Conservation (phyloP, 2,113 vertebrate species). For the Cichladusa arquata region DNA sequence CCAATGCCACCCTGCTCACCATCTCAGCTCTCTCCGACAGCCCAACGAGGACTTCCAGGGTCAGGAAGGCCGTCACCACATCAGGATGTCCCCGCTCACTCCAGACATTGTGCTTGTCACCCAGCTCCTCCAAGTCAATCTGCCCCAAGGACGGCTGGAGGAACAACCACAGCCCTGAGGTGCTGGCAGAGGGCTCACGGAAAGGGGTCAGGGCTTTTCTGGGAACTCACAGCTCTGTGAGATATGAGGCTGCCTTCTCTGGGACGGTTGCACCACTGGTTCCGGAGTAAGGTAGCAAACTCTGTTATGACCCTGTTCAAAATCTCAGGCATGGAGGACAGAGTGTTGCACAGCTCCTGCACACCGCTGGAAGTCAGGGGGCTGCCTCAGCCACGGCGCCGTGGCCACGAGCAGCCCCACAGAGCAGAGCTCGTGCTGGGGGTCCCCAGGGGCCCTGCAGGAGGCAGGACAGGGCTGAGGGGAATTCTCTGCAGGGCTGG, state of each 20-base stretch:
- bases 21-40: neutral
- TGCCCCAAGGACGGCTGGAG: neutral
- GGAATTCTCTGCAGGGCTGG: neutral
- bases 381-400: neutral
- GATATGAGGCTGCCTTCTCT: accelerated
- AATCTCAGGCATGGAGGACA: neutral
- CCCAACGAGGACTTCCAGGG: neutral
- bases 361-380: neutral
- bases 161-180: neutral
- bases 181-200: neutral
- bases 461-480: neutral
- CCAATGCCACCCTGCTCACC: neutral
- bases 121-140: neutral
- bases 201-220: neutral
- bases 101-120: accelerated
- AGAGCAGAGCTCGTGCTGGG: neutral
- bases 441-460: neutral
- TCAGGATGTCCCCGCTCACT: accelerated
- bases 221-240: neutral
- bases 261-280: neutral
- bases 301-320: neutral
- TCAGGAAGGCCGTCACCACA: accelerated
- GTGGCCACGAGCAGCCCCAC: neutral
- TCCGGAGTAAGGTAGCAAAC: neutral
- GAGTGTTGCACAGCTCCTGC: neutral